Conservation (phyloP, 2,888 invertebrate genomes). For the Oscheius myriophilus region DNA sequence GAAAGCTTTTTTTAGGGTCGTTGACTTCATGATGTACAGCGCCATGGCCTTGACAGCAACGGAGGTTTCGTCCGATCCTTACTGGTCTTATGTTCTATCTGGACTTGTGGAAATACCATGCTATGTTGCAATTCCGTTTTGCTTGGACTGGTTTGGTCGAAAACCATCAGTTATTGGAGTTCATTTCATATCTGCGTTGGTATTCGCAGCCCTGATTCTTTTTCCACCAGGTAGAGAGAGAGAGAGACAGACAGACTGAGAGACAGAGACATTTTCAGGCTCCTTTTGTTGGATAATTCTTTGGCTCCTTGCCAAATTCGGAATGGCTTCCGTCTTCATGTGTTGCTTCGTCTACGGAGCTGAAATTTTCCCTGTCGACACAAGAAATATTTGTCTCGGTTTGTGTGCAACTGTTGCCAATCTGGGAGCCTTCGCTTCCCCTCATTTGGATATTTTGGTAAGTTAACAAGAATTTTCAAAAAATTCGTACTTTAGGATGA, state of each 20-base stretch:
- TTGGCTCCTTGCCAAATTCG: conserved; percentile 65
- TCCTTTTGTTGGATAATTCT: conserved; percentile 30
- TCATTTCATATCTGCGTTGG: conserved; percentile 10
- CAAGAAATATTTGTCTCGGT: conserved; percentile 53
- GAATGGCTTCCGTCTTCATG: conserved; percentile 59
- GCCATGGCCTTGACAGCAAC: conserved; percentile 57
- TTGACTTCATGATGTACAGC: conserved; percentile 60
- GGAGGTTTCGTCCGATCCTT: conserved; percentile 46
- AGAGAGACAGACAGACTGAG: too few relatives aligned
- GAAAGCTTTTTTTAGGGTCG: conserved; percentile 33
- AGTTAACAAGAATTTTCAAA: neutral
- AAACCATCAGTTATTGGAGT: conserved; percentile 8
- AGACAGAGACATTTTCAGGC: neutral
- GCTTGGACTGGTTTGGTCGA: conserved; percentile 44
- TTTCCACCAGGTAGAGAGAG: conserved; percentile 5
- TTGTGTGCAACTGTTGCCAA: conserved; percentile 53
- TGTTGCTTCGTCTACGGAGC: conserved; percentile 63
- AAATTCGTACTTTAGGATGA: conserved; percentile 3
- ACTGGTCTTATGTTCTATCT: conserved; percentile 55
- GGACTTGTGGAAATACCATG: conserved; percentile 62
- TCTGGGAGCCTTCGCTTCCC: conserved; percentile 49
- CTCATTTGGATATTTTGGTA: conserved; percentile 51
- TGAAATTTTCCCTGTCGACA: conserved; percentile 55
- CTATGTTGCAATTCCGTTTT: conserved; percentile 54
- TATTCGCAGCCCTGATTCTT: neutral